Conservation (phyloP, 2,888 invertebrate species). For the Drymonia ruficornis region DNA sequence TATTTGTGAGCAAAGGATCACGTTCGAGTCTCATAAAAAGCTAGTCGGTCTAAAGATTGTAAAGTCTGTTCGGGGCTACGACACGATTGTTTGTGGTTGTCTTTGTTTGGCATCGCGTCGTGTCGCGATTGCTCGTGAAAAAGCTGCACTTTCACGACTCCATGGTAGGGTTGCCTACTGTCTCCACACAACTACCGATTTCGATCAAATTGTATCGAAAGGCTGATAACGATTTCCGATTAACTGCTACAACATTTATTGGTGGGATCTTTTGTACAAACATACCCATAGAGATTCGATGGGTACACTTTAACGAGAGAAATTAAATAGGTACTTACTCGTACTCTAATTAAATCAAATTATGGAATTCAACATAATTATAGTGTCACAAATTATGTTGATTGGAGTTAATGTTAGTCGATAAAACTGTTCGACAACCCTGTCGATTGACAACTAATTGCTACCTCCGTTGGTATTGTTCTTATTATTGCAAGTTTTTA, state of each 20-base stretch:
- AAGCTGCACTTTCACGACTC: conserved; percentile 73
- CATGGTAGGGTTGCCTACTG: conserved; percentile 25
- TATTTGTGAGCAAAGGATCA: neutral
- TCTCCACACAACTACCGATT: neutral
- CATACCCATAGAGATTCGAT: too few species aligned
- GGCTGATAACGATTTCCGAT: too few species aligned
- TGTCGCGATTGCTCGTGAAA: conserved; percentile 50
- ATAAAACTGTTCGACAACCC: conserved; percentile 20
- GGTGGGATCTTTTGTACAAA: too few species aligned
- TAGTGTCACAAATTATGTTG: too few species aligned
- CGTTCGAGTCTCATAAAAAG: neutral
- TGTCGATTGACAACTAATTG: conserved; percentile 49
- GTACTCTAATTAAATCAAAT: too few species aligned
- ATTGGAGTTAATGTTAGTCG: conserved; percentile 7
- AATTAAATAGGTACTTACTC: too few species aligned
- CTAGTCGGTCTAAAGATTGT: conserved; percentile 22
- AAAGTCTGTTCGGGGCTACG: conserved; percentile 31
- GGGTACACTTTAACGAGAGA: too few species aligned
- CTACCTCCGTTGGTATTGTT: conserved; percentile 50
- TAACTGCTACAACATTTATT: too few species aligned
- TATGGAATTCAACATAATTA: too few species aligned
- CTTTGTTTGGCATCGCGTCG: conserved; percentile 55
- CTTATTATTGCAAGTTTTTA: conserved; percentile 54
- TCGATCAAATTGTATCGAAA: neutral
- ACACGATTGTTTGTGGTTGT: conserved; percentile 59